Evolutionary conservation across 2,888 invertebrate genomes (phyloP), one percentile per base, ranked within the genome.

Genomic region (Apodemia duryi): DNA sequence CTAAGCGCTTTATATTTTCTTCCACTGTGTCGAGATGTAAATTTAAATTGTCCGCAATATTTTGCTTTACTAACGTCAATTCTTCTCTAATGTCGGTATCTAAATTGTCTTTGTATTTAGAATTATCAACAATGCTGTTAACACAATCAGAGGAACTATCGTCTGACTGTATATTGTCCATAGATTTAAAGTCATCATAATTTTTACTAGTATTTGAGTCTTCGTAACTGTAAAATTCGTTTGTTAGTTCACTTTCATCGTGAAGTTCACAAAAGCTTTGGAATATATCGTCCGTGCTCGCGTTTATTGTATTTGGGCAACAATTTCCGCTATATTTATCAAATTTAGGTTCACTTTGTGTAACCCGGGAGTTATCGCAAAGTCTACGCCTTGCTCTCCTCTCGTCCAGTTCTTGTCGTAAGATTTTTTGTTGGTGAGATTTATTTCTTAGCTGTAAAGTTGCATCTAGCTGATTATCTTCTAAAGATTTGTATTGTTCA

Each of bases 401-500:
- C 67, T 91, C 91, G 3, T 74, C 77, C 6, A 91, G 69, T 70
- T 88, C 89, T 67, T 81, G 83, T 35, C 78, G 81, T 66, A 91
- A 74, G 63, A 89, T 77, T 64, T 71, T 79, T 51, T 88, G 85
- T 70, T 89, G 90, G 67, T 80, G 81, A 0, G 83, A 82, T 66
- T 75, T 82, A 67, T 85, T 79, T 67, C 84, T 85, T 57, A 90
- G 74, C 70, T 76, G 81, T 65, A 80, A 77, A 4, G 84, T 80
- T 6, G 87, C 88, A 65, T 89, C 83, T 46, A 83, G 70, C 72
- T 91, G 89, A 67, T 82, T 85, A 57, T 75, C 79, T 71, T 90
- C 88, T 1, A 91, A 74, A 1, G 89, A 82, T 74, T 86, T 91
- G 66, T 80, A 91, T 69, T 91, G 91, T 70, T 91, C 91, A 64